Base-by-base conservation (phyloP, 2,888 invertebrate species). In the Ectemnius lituratus region DNA sequence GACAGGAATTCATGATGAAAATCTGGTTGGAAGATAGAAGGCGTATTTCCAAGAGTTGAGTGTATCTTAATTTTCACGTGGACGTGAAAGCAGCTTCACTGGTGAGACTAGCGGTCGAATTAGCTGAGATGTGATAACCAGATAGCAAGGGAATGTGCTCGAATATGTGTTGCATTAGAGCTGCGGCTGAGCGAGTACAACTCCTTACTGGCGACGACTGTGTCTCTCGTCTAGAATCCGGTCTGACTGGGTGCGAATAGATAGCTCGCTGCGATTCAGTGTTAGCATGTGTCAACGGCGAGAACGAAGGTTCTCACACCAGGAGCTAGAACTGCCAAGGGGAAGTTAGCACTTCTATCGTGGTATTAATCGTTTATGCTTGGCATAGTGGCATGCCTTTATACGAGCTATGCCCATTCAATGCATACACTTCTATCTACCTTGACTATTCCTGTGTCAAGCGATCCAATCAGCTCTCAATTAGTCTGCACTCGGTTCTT, bases 181-280 rank as follows among this genome's bases (percentile, higher is more conserved):
- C n/a, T 52, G 52, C 16, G 52, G 52, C 4, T 16, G 52, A 37
- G 52, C 16, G n/a, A 52, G 52, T 16, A 52, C 52, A 14, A 52
- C 52, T 52, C 52, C 16, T 52, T 37, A 37, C 37, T 8, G 2
- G 2, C 37, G 11, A 37, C 37, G 37, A 16, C 5, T 14, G 1
- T 52, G 16, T 16, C 49, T n/a, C 16, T 0, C 16, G 16, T 16
- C 52, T 52, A 52, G 52, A 16, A 52, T 52, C 52, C 16, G 52
- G 52, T 52, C 52, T 52, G 52, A 52, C 52, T 14, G 16, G 37
- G 52, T 52, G 52, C 16, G 52, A 52, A 52, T 52, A 52, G 52
- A 52, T 52, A 52, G 52, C 14, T 52, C 0, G 37, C 37, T 11
- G 37, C n/a, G 16, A 52, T 52, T 52, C 52, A 52, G 52, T 11